Evolutionary conservation across 1,140 invertebrate species (phyloP).

Genomic region (Phthorimaea operculella): DNA sequence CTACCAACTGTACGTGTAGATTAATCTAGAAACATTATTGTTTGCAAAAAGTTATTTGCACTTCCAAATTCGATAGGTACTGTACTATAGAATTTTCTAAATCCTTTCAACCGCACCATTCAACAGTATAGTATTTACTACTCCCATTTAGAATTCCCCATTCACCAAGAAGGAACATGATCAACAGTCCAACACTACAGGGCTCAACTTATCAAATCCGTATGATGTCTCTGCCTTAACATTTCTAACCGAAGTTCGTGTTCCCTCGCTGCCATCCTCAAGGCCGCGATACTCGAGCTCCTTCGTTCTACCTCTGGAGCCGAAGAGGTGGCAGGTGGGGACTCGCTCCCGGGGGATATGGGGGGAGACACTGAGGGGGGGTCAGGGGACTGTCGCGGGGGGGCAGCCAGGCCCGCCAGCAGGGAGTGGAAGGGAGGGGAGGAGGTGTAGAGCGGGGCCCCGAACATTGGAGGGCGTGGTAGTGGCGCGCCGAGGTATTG

Average conservation of each 20-base stretch:
- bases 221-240: constrained; percentile 80
- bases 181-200: background rate
- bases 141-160: background rate
- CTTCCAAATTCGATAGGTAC: no score
- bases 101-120: background rate
- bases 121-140: background rate
- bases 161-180: background rate
- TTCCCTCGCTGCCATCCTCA: constrained; percentile 91
- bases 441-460: constrained; percentile 72
- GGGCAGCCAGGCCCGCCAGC: constrained; percentile 82
- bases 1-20: no score
- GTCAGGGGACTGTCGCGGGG: constrained; percentile 72
- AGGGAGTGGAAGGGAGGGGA: constrained; percentile 85
- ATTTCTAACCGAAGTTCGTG: constrained; percentile 89
- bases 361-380: constrained; percentile 69
- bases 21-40: no score
- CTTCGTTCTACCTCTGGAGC: constrained; percentile 78
- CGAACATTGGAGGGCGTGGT: constrained; percentile 73
- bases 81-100: background rate
- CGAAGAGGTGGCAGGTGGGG: constrained; percentile 48
- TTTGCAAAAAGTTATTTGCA: no score
- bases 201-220: constrained; percentile 79
- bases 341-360: constrained; percentile 58
- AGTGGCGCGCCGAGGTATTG: constrained; percentile 73
- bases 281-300: constrained; percentile 89